Evolutionary conservation across 2,113 vertebrate genomes (phyloP), one percentile per base, ranked within the genome.

Genomic region (Bothrops jararaca): DNA sequence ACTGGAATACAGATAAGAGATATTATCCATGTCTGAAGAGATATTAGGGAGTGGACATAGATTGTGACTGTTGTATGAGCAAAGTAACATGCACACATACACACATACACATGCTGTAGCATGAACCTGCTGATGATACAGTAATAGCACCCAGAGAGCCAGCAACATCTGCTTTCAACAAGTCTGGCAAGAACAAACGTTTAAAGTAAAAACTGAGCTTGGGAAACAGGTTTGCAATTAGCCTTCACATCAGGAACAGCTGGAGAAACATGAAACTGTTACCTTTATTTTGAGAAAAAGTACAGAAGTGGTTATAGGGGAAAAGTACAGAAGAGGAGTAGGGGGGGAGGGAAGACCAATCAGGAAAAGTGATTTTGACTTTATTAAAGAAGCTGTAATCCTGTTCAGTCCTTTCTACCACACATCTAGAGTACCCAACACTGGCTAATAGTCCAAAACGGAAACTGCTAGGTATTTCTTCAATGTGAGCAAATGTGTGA

Each of bases 221-320:
- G 7, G 52, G 50, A 34, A 80, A 89, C 86, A 92, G 86, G 13
- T 80, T 64, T 39, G 69, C 45, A 39, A 56, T 64, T 92, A 60
- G n/a, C 60, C 91, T 92, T 92, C 53, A 60, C 24, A 89, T 54
- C 58, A 80, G 86, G 39, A 64, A n/a, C 91, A 64, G 53, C 22
- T 53, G 57, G 86, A 24, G n/a, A 60, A 80, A 54, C 50, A 74
- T 42, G 9, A 42, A 92, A 69, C 34, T 20, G 45, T n/a, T 60
- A 48, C 8, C 50, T 60, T 12, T 54, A 92, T 54, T 69, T 50
- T 53, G 91, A 54, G 58, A 15, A 54, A n/a, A 74, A 54, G 53
- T 42, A 9, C 3, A 53, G 88, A 88, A 50, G 13, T 29, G 13
- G 10, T 50, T 87, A 18, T 56, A 39, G 26, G 3, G 22, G 52